These are phyloP conservation scores for Chloebia gouldiae DNA, from an alignment of 2,113 vertebrate genomes.

Conservation along the genomic window DNA sequence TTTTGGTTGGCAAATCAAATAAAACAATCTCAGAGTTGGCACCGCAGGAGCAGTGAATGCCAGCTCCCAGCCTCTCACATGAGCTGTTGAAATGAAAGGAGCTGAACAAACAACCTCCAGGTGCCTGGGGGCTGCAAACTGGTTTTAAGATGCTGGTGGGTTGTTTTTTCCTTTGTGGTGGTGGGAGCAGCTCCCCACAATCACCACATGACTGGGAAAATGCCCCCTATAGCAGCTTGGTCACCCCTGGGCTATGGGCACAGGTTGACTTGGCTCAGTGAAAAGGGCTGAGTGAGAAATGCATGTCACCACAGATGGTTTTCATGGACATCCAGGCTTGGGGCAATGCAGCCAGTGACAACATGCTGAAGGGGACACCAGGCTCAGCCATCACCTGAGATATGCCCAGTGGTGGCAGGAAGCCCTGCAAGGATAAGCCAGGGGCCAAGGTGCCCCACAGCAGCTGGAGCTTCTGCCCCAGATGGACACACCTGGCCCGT, in stretches of 20 bases:
- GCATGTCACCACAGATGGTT: background rate
- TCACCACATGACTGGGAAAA: background rate
- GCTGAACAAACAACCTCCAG: constrained; percentile 14
- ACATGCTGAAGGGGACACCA: accelerated
- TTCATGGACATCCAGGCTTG: accelerated
- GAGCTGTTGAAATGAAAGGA: background rate
- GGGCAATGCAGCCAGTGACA: background rate
- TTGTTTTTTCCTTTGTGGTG: background rate
- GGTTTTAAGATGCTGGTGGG: background rate
- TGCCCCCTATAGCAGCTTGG: accelerated
- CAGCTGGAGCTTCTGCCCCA: background rate
- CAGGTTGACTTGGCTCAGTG: accelerated
- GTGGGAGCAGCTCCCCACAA: background rate
- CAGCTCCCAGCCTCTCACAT: constrained; percentile 40
- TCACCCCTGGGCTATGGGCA: background rate
- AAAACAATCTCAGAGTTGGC: constrained; percentile 35
- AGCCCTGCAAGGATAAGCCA: background rate
- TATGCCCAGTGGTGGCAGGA: background rate
- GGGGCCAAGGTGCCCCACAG: background rate
- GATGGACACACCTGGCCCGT: background rate
- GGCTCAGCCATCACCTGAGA: background rate
- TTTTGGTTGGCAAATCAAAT: constrained; percentile 41
- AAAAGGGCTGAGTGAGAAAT: background rate
- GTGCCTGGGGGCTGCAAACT: background rate
- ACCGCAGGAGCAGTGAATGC: background rate